Evolutionary conservation across 1,140 invertebrate species (phyloP).

Genomic region (Oryzaephilus surinamensis): DNA sequence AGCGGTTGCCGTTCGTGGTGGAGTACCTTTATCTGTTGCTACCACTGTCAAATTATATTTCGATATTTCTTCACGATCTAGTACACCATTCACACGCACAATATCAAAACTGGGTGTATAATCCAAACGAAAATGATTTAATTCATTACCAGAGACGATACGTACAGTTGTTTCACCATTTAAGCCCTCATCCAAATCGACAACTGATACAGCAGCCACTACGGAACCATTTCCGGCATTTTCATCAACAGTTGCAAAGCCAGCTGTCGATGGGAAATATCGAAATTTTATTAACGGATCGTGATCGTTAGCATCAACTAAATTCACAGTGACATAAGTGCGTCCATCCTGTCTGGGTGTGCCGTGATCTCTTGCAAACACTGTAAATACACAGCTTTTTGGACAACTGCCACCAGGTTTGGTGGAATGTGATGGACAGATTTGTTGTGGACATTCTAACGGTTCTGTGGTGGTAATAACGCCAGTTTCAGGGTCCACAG

Average conservation of each 20-base stretch:
- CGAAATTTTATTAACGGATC: constrained; percentile 85
- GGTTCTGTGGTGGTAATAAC: constrained; percentile 70
- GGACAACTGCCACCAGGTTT: constrained; percentile 51
- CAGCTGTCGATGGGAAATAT: constrained; percentile 73
- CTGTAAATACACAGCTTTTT: constrained; percentile 88
- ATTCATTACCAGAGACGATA: constrained; percentile 81
- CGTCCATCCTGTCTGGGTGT: constrained; percentile 80
- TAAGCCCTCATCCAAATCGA: constrained; percentile 79
- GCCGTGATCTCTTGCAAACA: constrained; percentile 87
- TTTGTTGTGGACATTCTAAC: constrained; percentile 67
- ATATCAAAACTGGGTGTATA: constrained; percentile 77
- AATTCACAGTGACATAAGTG: constrained; percentile 89
- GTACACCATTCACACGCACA: constrained; percentile 79
- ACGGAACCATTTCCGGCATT: constrained; percentile 80
- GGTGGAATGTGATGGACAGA: constrained; percentile 40
- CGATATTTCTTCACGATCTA: constrained; percentile 85
- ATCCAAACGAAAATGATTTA: constrained; percentile 78
- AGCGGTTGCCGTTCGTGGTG: constrained; percentile 69
- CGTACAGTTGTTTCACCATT: constrained; percentile 80
- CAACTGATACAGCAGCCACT: constrained; percentile 86
- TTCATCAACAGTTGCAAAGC: constrained; percentile 85
- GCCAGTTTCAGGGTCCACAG: constrained; percentile 79
- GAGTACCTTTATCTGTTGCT: constrained; percentile 79
- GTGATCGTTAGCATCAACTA: constrained; percentile 91
- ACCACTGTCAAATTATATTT: constrained; percentile 88